Evolutionary conservation across 2,888 invertebrate genomes (phyloP).

Genomic region (Cataglyphis rosenhaueri): DNA sequence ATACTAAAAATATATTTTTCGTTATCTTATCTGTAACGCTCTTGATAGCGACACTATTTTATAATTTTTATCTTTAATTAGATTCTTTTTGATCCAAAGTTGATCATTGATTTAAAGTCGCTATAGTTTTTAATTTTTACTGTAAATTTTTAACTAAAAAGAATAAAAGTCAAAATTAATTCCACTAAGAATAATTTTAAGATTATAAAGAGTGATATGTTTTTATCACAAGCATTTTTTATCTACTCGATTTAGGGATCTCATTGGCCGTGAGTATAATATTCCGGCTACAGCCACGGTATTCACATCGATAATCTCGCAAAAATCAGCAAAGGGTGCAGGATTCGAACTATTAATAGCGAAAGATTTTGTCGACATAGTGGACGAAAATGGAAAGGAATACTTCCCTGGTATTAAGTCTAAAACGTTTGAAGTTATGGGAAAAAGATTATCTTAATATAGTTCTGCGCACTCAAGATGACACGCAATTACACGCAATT

Average conservation of each 20-base stretch:
- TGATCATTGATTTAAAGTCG: neutral
- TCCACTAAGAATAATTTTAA: no score
- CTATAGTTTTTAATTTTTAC: neutral
- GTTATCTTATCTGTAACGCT: neutral
- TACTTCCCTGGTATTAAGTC: constrained; percentile 70
- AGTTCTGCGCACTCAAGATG: neutral
- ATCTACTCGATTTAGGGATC: constrained; percentile 63
- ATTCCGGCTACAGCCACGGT: constrained; percentile 72
- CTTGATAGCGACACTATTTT: neutral
- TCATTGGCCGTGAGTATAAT: constrained; percentile 75
- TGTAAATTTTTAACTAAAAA: neutral
- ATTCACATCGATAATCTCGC: constrained; percentile 75
- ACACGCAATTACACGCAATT: neutral
- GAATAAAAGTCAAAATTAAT: neutral
- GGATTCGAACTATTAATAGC: constrained; percentile 71
- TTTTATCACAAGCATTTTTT: no score
- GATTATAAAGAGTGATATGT: no score
- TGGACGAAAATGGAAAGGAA: constrained; percentile 68
- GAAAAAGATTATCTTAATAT: constrained; percentile 51
- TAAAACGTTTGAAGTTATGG: constrained; percentile 74
- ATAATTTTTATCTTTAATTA: neutral
- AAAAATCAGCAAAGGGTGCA: constrained; percentile 73
- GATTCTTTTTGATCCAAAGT: neutral
- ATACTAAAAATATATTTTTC: neutral
- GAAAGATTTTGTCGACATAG: constrained; percentile 63